Evolutionary conservation across 2,888 invertebrate species (phyloP).

Genomic region (Sinotaia quadrata): DNA sequence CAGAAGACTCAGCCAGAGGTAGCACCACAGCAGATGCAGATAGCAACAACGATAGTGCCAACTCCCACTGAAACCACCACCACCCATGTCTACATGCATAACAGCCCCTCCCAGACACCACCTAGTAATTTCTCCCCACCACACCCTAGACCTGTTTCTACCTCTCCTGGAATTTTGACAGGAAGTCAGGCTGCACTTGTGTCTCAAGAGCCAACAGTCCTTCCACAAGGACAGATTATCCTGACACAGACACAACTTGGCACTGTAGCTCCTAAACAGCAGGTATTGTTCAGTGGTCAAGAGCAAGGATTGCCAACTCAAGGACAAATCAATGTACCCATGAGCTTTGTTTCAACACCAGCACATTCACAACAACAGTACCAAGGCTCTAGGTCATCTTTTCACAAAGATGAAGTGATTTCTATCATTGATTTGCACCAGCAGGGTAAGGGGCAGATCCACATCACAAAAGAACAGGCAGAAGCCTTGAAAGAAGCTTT

Average conservation of each 20-base stretch:
- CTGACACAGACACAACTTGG: background rate
- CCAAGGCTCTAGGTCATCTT: background rate
- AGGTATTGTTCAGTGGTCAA: background rate
- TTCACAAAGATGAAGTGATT: background rate
- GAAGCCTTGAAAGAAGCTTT: slow-evolving; percentile 21
- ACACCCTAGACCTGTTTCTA: slow-evolving; percentile 10
- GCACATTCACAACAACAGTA: background rate
- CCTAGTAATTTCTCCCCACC: slow-evolving; percentile 9
- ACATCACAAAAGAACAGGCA: slow-evolving; percentile 18
- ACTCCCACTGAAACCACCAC: slow-evolving; percentile 14
- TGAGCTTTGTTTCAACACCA: background rate
- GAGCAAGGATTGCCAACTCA: background rate
- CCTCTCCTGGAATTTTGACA: slow-evolving; percentile 7
- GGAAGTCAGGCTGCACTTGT: background rate
- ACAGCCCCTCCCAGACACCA: slow-evolving; percentile 13
- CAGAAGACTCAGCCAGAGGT: slow-evolving; percentile 45
- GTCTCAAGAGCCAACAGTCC: background rate
- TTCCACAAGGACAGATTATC: background rate
- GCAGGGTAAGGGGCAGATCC: slow-evolving; percentile 3
- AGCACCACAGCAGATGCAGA: slow-evolving; percentile 22
- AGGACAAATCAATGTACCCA: background rate
- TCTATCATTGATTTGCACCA: background rate
- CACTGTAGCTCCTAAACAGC: too few species aligned
- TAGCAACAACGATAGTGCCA: slow-evolving; percentile 44
- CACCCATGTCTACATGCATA: slow-evolving; percentile 12